Conservation (phyloP, 2,888 invertebrate species). For the Agonopterix subpropinquella region DNA sequence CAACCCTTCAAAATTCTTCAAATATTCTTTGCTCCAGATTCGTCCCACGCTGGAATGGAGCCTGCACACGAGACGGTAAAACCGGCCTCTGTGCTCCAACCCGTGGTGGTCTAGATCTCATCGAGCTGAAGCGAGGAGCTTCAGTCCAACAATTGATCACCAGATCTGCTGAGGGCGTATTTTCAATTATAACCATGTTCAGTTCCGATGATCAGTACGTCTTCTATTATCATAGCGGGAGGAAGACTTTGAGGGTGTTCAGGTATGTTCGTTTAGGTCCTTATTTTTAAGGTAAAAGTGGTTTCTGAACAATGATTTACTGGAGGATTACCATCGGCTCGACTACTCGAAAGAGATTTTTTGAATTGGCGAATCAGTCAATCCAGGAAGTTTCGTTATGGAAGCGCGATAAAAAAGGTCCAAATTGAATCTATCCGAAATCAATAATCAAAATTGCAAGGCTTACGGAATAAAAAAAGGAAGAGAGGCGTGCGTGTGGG, state of each 20-base stretch:
- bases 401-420: too few species aligned
- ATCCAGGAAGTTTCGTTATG: too few species aligned
- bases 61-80: slow-evolving; percentile 90
- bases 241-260: slow-evolving; percentile 95
- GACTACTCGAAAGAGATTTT: too few species aligned
- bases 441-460: too few species aligned
- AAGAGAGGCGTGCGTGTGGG: too few species aligned
- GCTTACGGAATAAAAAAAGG: too few species aligned
- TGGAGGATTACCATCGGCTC: too few species aligned
- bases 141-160: slow-evolving; percentile 94
- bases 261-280: slow-evolving; percentile 67
- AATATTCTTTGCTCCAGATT: slow-evolving; percentile 51
- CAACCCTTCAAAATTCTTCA: neutral
- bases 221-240: slow-evolving; percentile 96
- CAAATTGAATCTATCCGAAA: too few species aligned
- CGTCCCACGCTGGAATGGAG: slow-evolving; percentile 94
- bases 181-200: slow-evolving; percentile 96
- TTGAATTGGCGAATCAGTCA: too few species aligned
- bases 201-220: slow-evolving; percentile 96
- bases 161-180: slow-evolving; percentile 97
- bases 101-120: slow-evolving; percentile 94
- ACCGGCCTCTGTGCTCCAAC: slow-evolving; percentile 94
- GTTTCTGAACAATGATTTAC: too few species aligned
- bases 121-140: slow-evolving; percentile 93
- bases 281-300: neutral